phyloP scores from a whole-genome alignment of 2,888 invertebrate genomes.

The Synergus laeviventris region DNA sequence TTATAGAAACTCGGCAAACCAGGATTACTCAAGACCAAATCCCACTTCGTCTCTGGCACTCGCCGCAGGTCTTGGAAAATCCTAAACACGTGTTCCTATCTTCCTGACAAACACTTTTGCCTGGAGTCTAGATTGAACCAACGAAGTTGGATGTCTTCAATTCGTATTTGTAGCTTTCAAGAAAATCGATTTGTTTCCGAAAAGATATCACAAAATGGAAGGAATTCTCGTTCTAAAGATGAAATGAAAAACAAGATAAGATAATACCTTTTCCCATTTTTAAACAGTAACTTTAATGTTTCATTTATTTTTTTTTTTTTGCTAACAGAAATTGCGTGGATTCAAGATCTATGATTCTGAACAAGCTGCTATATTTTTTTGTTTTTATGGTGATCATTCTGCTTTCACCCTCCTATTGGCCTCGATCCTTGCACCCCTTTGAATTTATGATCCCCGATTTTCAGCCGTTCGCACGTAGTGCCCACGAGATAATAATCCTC shows the following conservation, averaged over 20 bases:
- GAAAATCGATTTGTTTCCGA: conserved; percentile 48
- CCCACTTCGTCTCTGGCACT: conserved; percentile 59
- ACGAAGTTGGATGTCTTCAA: neutral
- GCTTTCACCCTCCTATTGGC: neutral
- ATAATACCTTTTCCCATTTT: neutral
- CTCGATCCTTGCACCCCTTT: neutral
- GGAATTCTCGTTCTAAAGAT: conserved; percentile 46
- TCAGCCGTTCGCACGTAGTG: neutral
- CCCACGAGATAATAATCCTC: conserved; percentile 1
- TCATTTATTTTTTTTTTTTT: neutral
- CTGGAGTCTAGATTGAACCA: conserved; percentile 46
- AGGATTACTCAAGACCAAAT: conserved; percentile 66
- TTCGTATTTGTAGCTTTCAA: conserved; percentile 21
- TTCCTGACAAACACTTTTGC: conserved; percentile 52
- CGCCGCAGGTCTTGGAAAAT: conserved; percentile 63
- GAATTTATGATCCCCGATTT: conserved; percentile 21
- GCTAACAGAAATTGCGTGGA: neutral
- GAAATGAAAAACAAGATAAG: neutral
- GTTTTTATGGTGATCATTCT: conserved; percentile 5
- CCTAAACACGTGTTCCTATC: conserved; percentile 71
- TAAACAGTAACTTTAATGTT: neutral
- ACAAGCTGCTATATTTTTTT: neutral
- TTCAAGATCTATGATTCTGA: neutral
- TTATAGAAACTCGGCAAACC: conserved; percentile 65
- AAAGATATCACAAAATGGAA: conserved; percentile 44